These are phyloP conservation scores for Drosophila parabipectinata DNA, from an alignment of 1,140 invertebrate species.

Conservation along the genomic window DNA sequence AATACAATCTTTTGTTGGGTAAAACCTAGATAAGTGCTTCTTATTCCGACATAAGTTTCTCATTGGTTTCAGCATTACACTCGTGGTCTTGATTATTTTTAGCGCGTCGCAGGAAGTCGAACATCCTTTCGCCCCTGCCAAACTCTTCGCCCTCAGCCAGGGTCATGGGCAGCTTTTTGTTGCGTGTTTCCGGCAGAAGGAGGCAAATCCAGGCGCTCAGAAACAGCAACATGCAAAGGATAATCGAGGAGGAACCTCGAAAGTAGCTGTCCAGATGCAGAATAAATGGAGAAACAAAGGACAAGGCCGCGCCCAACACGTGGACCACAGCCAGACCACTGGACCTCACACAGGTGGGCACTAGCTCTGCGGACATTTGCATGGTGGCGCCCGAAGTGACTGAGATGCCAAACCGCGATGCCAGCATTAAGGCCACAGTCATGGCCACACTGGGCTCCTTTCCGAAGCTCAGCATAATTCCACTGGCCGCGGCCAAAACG, in stretches of 20 bases:
- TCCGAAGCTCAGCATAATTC: constrained; percentile 50
- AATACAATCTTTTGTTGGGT: not conserved
- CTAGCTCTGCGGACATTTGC: constrained; percentile 87
- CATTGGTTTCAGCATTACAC: constrained; percentile 21
- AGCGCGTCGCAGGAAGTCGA: constrained; percentile 58
- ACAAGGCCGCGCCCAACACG: constrained; percentile 85
- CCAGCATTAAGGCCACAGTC: constrained; percentile 67
- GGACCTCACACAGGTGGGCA: constrained; percentile 87
- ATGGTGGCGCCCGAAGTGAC: constrained; percentile 86
- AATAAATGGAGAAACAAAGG: constrained; percentile 73
- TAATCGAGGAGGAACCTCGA: constrained; percentile 84
- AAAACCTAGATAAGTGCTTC: not conserved
- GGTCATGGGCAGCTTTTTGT: constrained; percentile 85
- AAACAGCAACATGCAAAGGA: constrained; percentile 85
- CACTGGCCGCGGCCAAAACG: constrained; percentile 50
- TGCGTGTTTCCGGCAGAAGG: constrained; percentile 86
- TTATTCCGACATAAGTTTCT: constrained; percentile 57
- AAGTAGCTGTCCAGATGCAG: constrained; percentile 82
- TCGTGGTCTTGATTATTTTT: constrained; percentile 7
- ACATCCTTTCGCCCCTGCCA: constrained; percentile 84
- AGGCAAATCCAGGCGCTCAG: constrained; percentile 85
- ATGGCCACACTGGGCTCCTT: constrained; percentile 35
- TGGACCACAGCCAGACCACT: constrained; percentile 85
- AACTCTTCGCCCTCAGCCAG: constrained; percentile 86
- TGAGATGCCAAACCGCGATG: constrained; percentile 87